Percentiles rank a stretch among this genome's conserved stretches.
phyloP scores from a whole-genome alignment of 2,797 vertebrate species.

The Scarus forsteni region DNA sequence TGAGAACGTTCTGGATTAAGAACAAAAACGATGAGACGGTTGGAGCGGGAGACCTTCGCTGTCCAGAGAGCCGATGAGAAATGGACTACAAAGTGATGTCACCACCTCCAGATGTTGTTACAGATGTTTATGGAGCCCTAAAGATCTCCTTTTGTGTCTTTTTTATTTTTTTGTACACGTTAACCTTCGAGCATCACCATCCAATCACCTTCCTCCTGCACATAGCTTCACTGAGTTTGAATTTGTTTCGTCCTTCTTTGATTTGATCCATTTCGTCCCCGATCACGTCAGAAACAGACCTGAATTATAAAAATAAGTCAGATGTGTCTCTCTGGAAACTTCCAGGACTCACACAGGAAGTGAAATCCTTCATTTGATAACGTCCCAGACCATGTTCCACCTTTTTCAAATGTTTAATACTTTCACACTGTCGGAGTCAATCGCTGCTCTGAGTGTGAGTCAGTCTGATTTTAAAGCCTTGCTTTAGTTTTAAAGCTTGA shows the following conservation, averaged over 20 bases:
- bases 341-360: constrained; percentile 30
- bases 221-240: not conserved
- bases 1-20: constrained; percentile 8
- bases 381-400: too few relatives aligned
- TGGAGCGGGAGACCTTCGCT: not conserved
- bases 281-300: not conserved
- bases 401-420: too few relatives aligned
- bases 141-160: not conserved
- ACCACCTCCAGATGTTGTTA: not conserved
- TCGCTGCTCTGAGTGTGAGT: too few relatives aligned
- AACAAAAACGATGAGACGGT: not conserved
- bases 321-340: constrained; percentile 15
- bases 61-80: constrained; percentile 24
- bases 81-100: constrained; percentile 39
- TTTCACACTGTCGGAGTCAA: too few relatives aligned
- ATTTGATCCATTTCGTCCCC: not conserved
- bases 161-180: not conserved
- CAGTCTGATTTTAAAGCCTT: too few relatives aligned
- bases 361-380: not conserved
- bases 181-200: constrained; percentile 7
- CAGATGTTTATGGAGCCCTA: constrained; percentile 2
- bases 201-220: constrained; percentile 19
- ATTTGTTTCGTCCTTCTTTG: not conserved
- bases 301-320: constrained; percentile 3
- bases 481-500: too few relatives aligned